Conservation (phyloP, 2,113 vertebrate genomes). For the Jacana jacana region DNA sequence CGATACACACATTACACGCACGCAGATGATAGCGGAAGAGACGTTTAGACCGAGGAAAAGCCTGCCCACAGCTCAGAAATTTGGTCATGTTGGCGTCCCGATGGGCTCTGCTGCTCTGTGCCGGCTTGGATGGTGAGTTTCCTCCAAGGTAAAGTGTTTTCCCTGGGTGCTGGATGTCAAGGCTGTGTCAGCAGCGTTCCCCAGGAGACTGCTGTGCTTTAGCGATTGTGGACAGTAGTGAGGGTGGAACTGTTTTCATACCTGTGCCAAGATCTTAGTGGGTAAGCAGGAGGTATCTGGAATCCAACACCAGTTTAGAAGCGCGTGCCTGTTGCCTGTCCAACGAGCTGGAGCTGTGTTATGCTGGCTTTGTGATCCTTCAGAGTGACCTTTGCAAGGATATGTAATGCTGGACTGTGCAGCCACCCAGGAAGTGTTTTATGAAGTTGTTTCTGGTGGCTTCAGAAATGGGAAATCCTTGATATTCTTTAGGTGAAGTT, state of each 20-base stretch:
- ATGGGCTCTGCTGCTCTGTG: accelerated
- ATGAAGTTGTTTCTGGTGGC: not conserved
- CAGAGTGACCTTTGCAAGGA: not conserved
- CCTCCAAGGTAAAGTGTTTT: not conserved
- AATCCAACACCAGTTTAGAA: accelerated
- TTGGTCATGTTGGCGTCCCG: not conserved
- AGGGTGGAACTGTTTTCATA: not conserved
- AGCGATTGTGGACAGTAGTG: accelerated
- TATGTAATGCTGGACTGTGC: accelerated
- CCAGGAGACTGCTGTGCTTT: not conserved
- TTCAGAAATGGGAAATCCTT: not conserved
- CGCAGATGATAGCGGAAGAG: not conserved
- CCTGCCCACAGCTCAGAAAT: not conserved
- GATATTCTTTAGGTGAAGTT: not conserved
- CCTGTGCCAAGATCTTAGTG: not conserved
- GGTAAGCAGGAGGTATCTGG: not conserved
- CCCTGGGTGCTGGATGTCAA: not conserved
- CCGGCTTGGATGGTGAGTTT: not conserved
- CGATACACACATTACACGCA: not conserved
- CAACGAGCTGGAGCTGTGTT: not conserved
- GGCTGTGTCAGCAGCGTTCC: not conserved
- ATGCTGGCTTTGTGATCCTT: not conserved
- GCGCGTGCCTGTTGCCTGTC: not conserved
- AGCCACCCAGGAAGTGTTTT: not conserved
- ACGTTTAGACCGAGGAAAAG: not conserved